Base-by-base conservation (phyloP, 2,888 invertebrate genomes). In the Muschampia plurimacula region DNA sequence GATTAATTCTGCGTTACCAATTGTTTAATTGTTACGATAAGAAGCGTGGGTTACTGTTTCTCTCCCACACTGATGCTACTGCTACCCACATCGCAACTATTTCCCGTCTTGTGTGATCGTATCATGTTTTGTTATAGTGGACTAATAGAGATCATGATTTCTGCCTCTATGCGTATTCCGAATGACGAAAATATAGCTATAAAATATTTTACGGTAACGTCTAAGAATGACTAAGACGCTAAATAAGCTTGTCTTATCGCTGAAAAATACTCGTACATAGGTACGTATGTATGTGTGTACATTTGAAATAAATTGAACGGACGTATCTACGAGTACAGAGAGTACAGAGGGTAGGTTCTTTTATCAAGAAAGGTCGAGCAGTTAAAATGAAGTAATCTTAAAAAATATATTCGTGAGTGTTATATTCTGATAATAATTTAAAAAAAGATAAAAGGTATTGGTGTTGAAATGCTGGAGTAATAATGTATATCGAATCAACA, bases 401-500 rank as follows among this genome's bases (percentile, higher is more conserved):
- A n/a, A 49, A n/a, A 49, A 32, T 32, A 32, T 32, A 32, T 32
- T 32, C 4, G 32, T 32, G 32, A 32, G 4, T 4, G 32, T 32
- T 2, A 32, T 32, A 32, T 32, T 32, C 32, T 32, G 32, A 32
- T 32, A 32, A 32, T 32, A 32, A 32, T 32, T 32, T 1, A 32
- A 32, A 32, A 32, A 32, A 32, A 4, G 32, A 46, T 49, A 49
- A 49, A 49, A 12, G 13, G 0, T 49, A 49, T n/a, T 1, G 22
- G 28, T 49, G 57, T 28, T 9, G 28, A 57, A 79, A 81, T 82
- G 81, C 80, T 66, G 59, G n/a, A 12, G 6, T 0, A 7, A 5
- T 10, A 36, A 81, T 87, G 63, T 67, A 86, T 82, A 83, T 82
- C 79, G 78, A 84, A 86, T 83, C 86, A 83, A 86, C 83, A 88